Percentiles rank a stretch among this genome's conserved stretches.
Conservation (phyloP, 2,888 invertebrate genomes). For the Lasioglossum leucozonium region DNA sequence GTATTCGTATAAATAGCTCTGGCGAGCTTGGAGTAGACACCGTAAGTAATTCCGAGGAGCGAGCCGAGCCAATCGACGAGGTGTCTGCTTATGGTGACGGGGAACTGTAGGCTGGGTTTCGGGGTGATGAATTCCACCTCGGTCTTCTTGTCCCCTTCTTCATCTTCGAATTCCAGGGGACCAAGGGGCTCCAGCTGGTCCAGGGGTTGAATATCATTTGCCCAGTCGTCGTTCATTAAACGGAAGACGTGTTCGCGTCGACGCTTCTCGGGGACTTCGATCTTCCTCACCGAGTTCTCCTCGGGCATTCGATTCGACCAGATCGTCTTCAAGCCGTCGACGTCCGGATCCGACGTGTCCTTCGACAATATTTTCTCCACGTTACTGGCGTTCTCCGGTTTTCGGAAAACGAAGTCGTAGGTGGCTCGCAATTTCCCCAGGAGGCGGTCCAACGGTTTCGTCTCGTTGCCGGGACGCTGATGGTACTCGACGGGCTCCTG, state of each 20-base stretch:
- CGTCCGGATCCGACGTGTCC: constrained; percentile 44
- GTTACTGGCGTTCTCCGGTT: constrained; percentile 74
- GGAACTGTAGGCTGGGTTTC: constrained; percentile 59
- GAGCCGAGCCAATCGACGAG: constrained; percentile 77
- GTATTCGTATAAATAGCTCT: constrained; percentile 47
- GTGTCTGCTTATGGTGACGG: constrained; percentile 72
- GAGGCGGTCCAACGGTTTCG: constrained; percentile 76
- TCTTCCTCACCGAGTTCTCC: constrained; percentile 2
- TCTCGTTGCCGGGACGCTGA: constrained; percentile 63
- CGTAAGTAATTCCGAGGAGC: constrained; percentile 72
- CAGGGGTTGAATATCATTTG: constrained; percentile 67
- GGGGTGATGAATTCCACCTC: constrained; percentile 64
- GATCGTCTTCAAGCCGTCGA: constrained; percentile 49
- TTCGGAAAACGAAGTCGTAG: constrained; percentile 78
- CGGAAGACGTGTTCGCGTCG: constrained; percentile 30
- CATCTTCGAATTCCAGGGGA: constrained; percentile 66
- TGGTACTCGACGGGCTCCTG: constrained; percentile 72
- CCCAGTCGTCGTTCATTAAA: constrained; percentile 51
- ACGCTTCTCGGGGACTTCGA: neutral
- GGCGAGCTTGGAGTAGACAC: constrained; percentile 70
- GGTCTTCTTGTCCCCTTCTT: constrained; percentile 49
- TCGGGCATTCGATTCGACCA: constrained; percentile 42
- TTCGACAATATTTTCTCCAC: constrained; percentile 73
- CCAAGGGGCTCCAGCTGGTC: constrained; percentile 68
- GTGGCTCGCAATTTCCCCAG: constrained; percentile 78